Conservation (phyloP, 2,797 vertebrate species). For the Gambusia yucatana region DNA sequence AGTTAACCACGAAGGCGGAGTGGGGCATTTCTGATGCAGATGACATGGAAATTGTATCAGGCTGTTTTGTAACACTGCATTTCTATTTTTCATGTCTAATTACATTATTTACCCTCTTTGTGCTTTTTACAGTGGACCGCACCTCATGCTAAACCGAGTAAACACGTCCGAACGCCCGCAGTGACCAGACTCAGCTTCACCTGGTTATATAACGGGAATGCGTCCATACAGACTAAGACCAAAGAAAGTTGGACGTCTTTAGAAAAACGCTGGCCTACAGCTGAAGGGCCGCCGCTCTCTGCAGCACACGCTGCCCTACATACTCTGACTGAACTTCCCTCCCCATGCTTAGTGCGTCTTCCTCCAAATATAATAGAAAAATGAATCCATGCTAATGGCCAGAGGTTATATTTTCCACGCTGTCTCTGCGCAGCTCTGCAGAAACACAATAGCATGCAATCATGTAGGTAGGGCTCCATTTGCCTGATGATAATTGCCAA, state of each 20-base stretch:
- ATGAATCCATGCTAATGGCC: conserved; percentile 16
- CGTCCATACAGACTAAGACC: background rate
- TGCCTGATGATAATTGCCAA: conserved; percentile 77
- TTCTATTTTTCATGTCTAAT: background rate
- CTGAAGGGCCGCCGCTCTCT: conserved; percentile 50
- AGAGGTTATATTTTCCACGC: conserved; percentile 35
- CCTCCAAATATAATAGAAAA: background rate
- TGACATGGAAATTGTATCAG: background rate
- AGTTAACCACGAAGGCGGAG: background rate
- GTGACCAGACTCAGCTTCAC: conserved; percentile 45
- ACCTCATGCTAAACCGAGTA: background rate
- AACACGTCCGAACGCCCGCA: conserved; percentile 7
- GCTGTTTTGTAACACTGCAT: background rate
- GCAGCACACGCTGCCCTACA: conserved; percentile 68
- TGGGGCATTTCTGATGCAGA: background rate
- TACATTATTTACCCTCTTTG: background rate
- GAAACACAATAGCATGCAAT: conserved; percentile 72
- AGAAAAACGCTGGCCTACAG: conserved; percentile 45
- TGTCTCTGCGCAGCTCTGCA: conserved; percentile 22
- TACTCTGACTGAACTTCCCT: conserved; percentile 52
- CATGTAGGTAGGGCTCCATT: conserved; percentile 75
- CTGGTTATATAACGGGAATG: conserved; percentile 54
- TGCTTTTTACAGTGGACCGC: background rate
- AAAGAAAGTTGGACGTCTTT: conserved; percentile 8
- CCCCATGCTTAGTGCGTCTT: background rate